Base-by-base conservation (phyloP, 2,797 vertebrate genomes). In the Rhynchonycteris naso region DNA sequence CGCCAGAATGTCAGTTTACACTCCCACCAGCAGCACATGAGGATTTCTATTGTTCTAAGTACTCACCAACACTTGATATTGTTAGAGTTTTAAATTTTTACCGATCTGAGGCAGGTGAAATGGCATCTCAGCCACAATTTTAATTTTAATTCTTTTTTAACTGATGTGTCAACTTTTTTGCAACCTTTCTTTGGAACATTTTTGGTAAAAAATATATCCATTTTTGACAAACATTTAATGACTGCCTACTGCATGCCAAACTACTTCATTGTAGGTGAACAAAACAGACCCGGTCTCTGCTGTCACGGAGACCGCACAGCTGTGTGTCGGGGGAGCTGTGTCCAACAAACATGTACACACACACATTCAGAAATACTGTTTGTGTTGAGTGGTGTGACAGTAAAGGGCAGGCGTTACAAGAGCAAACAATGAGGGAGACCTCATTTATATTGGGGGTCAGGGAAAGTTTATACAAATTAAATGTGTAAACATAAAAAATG, bases 11-110 rank as follows among this genome's bases (percentile, higher is more conserved):
- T 16, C 30, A 21, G 0, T 52, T 63, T 21, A 7, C 18, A 26
- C 11, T 18, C 58, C 30, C 72, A 7, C 38, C 33, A 0, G 10
- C 24, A 52, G 30, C 54, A 11, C 1, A 0, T 12, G 47, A n/a
- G 76, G 18, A 18, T 9, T 10, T 47, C 83, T 35, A 0, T 33
- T 5, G 14, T 18, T 16, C 68, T 16, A 0, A 0, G 0, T 47
- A 7, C 47, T 30, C 38, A 10, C 54, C 43, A 0, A 8, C 10
- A 9, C 76, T 63, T 12, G 47, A 15, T 66, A 3, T 9, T 3
- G 47, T n/a, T 65, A 9, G n/a, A 63, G 18, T 35, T 52, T 14
- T 11, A 6, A 3, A 15, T 52, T n/a, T 52, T 33, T 28, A 33
- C 30, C 24, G 14, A 3, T 10, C 58, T 4, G 22, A 14, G n/a